These are phyloP conservation scores for Acleris emargana DNA, from an alignment of 2,888 invertebrate species.

Conservation along the genomic window DNA sequence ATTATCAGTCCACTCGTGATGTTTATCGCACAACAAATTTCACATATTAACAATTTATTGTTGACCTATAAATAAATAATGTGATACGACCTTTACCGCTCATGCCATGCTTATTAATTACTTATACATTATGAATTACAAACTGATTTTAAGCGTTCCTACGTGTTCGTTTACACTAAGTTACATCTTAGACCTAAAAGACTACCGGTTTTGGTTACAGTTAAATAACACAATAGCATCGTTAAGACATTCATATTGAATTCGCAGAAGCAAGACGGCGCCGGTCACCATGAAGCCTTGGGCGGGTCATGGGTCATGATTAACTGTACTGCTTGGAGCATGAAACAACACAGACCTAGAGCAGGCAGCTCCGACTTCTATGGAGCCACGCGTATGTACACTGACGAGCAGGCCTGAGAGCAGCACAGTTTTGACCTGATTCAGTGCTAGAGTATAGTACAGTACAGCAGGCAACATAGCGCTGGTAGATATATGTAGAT, in stretches of 20 bases:
- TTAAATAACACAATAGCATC: background rate
- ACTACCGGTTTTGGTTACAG: background rate
- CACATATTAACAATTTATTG: slow-evolving; percentile 35
- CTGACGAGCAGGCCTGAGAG: too few relatives aligned
- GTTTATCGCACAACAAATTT: slow-evolving; percentile 36
- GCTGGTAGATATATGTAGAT: too few relatives aligned
- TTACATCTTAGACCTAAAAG: slow-evolving; percentile 10
- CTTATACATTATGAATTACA: slow-evolving; percentile 17
- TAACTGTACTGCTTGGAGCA: too few relatives aligned
- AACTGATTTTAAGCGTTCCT: slow-evolving; percentile 29
- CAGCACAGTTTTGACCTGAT: too few relatives aligned
- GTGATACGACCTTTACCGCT: slow-evolving; percentile 23
- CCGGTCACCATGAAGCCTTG: background rate
- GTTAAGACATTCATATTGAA: background rate
- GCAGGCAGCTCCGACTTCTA: too few relatives aligned
- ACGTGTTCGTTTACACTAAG: slow-evolving; percentile 30
- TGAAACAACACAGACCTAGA: too few relatives aligned
- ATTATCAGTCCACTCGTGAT: slow-evolving; percentile 34
- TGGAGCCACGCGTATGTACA: too few relatives aligned
- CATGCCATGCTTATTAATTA: slow-evolving; percentile 13
- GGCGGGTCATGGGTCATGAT: too few relatives aligned
- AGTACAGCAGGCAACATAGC: too few relatives aligned
- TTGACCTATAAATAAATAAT: slow-evolving; percentile 36
- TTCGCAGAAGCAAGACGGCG: background rate
- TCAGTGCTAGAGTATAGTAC: too few relatives aligned